phyloP scores from a whole-genome alignment of 2,888 invertebrate genomes.

The Andrena praecox region DNA sequence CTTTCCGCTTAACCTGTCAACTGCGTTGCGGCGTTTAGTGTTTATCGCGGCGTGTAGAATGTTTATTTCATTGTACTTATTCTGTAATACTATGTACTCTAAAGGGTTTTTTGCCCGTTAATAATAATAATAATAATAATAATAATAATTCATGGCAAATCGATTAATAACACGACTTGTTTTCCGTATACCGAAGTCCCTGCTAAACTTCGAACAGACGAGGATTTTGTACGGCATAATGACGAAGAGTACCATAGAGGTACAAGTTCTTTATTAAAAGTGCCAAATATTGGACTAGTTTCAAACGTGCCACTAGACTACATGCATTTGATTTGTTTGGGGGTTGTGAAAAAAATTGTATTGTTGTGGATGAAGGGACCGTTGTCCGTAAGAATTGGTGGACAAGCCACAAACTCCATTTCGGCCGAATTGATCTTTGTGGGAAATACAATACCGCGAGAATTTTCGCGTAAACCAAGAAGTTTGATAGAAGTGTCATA shows the following conservation, averaged over 20 bases:
- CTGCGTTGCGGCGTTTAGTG: no score
- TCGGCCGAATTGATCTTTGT: conserved; percentile 31
- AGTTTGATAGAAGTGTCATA: conserved; percentile 9
- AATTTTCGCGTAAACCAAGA: conserved; percentile 71
- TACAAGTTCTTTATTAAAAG: conserved; percentile 64
- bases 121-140: no score
- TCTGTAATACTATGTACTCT: no score
- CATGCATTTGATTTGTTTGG: conserved; percentile 77
- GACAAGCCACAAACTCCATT: neutral
- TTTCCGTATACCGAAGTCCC: conserved; percentile 14
- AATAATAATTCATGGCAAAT: conserved; percentile 51
- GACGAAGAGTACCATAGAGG: conserved; percentile 41
- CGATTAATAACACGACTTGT: conserved; percentile 1
- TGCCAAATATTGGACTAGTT: conserved; percentile 71
- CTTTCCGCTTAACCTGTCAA: no score
- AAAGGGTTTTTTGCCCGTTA: no score
- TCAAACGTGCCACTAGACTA: conserved; percentile 66
- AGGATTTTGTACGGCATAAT: conserved; percentile 29
- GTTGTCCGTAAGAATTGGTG: neutral
- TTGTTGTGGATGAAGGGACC: conserved; percentile 70
- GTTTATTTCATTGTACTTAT: no score
- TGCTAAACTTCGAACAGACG: conserved; percentile 46
- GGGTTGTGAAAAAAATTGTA: conserved; percentile 73
- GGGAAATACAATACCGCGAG: conserved; percentile 38
- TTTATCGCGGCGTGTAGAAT: no score